phyloP scores from a whole-genome alignment of 2,797 vertebrate genomes.

The Malurus leucopterus region DNA sequence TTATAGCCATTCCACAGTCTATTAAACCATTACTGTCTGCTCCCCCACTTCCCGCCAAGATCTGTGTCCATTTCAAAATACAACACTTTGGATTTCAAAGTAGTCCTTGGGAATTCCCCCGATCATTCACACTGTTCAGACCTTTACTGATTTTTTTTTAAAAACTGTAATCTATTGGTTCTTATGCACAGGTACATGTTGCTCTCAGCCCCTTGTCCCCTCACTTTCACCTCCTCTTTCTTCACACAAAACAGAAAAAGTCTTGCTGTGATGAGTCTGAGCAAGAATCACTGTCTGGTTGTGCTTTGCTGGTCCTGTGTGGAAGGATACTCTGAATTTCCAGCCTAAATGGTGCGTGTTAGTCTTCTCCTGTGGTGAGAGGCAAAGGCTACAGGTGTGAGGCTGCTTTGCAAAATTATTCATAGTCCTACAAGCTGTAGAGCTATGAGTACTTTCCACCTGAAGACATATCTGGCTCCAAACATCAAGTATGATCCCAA shows the following conservation, averaged over 20 bases:
- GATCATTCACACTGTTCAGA: background rate
- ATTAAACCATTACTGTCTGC: slow-evolving; percentile 60
- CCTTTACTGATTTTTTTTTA: background rate
- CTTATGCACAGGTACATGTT: background rate
- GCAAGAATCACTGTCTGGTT: background rate
- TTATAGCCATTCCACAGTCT: slow-evolving; percentile 52
- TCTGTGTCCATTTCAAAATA: slow-evolving; percentile 45
- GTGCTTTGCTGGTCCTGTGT: background rate
- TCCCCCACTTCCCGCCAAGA: slow-evolving; percentile 23
- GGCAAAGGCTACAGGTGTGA: background rate
- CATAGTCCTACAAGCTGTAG: background rate
- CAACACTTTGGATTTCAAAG: slow-evolving; percentile 19
- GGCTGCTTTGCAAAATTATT: background rate
- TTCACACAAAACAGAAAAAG: background rate
- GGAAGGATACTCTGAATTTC: background rate
- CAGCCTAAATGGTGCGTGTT: background rate
- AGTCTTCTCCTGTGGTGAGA: background rate
- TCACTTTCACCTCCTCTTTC: background rate
- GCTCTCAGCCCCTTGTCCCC: background rate
- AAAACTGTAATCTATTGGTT: background rate
- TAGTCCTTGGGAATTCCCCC: background rate
- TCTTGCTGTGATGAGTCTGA: background rate
- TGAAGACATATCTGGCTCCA: background rate
- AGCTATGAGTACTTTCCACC: background rate
- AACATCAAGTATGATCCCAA: background rate